Evolutionary conservation across 2,113 vertebrate genomes (phyloP), one percentile per base, ranked within the genome.

Genomic region (Tautogolabrus adspersus): DNA sequence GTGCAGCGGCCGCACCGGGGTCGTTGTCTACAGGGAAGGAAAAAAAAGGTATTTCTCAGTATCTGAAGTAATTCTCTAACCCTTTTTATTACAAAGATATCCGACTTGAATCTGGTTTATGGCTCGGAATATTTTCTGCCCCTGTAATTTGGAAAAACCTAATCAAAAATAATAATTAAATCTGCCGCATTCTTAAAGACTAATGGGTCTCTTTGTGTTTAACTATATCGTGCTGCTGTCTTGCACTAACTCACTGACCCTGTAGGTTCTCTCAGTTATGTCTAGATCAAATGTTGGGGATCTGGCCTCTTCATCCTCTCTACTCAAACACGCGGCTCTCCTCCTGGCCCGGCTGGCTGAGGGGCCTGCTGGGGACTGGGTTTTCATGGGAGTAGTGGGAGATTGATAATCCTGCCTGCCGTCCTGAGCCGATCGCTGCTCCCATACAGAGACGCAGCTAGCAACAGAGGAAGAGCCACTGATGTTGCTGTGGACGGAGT

Each of bases 381-480:
- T 88, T 91, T 91, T 93, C 78, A 37, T 73, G 83, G 80, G 71
- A 74, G 61, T 73, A 54, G n/a, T 55, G 47, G 82, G 75, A 47
- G 64, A 85, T 19, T 46, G 70, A 88, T 86, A 90, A 91, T 79
- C 59, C 67, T 88, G 92, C 64, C 87, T 88, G 92, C 66, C 84
- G 88, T 85, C 81, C 65, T 89, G 77, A 77, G 94, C 92, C 22
- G 82, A 90, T 81, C 88, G 93, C 83, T 96, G 95, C 91, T 98
- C 96, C 95, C 95, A 9, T 51, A 19, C 23, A 34, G 65, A 66
- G 21, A 73, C 30, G 1, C 21, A 18, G 42, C 6, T 46, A 30
- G 96, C 93, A 92, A 96, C 95, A 78, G 96, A 96, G 79, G 95
- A 81, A 81, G 90, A 95, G 94, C 91, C 92, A 89, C 92, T 92